Base-by-base conservation (phyloP, 2,113 vertebrate species). In the Melanostigma gelatinosum region DNA sequence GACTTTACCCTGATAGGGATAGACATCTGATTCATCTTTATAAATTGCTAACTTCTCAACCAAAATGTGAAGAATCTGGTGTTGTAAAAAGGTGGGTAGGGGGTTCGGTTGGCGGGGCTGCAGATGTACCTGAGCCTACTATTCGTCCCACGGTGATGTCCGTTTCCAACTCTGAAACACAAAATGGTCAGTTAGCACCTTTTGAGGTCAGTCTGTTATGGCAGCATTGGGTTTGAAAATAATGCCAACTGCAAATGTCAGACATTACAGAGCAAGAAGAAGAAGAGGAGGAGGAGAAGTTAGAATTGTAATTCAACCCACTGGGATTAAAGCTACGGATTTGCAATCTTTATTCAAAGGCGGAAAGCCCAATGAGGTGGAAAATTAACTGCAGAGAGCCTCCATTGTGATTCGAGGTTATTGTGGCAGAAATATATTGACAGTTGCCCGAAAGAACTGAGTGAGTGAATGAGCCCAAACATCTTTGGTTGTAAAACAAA, bases 101-200 rank as follows among this genome's bases (percentile, higher is more conserved):
- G 20, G 24, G 9, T 64, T 89, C 40, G 10, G 34, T 62, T 68
- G 48, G 75, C 80, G 50, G 84, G 72, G 82, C 91, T 77, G 92
- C 89, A 86, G 84, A 93, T 95, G 96, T 99, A 99, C 98, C 98
- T 99, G 97, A 95, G 96, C 96, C 97, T 97, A 97, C 90, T 73
- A 96, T 93, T 89, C 87, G 96, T 99, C 97, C 97, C 96, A 86
- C 96, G 96, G 92, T 95, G 97, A 95, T 94, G 93, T 97, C 97
- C 90, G 94, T 93, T 94, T 96, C 88, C 95, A 96, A 93, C 96
- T 98, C 97, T 99, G 97, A 93, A 99, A 99, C 91, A 99, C 95
- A 99, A 97, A 97, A 99, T 96, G 77, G 67, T 86, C 79, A 87
- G 91, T 95, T 94, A 95, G 88, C 88, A 85, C 74, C n/a, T 11